Base-by-base conservation (phyloP, 1,140 invertebrate species). In the Belonocnema kinseyi region DNA sequence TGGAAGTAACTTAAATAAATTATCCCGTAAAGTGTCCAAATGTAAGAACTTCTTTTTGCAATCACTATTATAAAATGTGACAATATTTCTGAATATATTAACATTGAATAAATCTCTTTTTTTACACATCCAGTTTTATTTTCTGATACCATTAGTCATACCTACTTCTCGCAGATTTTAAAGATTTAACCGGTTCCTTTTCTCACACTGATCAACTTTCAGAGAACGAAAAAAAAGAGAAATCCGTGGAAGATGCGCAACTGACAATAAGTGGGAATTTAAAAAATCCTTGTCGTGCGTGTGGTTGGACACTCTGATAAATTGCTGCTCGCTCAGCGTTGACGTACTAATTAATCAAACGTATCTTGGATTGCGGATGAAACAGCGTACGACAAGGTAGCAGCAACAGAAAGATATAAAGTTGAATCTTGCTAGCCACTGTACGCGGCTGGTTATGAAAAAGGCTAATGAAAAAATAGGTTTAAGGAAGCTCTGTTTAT, bases 271-370 rank as follows among this genome's bases (percentile, higher is more conserved):
- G 76, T 56, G 80, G 82, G 81, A 82, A 84, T 84, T 82, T 82
- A 77, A 84, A 84, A 84, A 84, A 84, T 84, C 80, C 81, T 79
- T 84, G 82, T 84, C 82, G 80, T 82, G 80, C 82, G 79, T 84
- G 82, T 82, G 80, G 80, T 84, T 80, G 82, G 83, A 86, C 82
- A 82, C 80, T 85, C 83, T 82, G 80, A 86, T 85, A 86, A 82
- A 86, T 86, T 82, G 80, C 78, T 75, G 82, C 78, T 83, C 81
- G 82, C 80, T 82, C 77, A 78, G 82, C 80, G 83, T 84, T 82
- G 79, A 82, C 82, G 75, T 76, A 80, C 77, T 82, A 82, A 86
- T 86, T 84, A 84, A 85, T 86, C 85, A 85, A 84, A 83, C 79
- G 77, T 84, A 86, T 86, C 85, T 85, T 78, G 80, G 82, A 76